Evolutionary conservation across 2,888 invertebrate species (phyloP), one percentile per base, ranked within the genome.

Genomic region (Dynastes tityus): DNA sequence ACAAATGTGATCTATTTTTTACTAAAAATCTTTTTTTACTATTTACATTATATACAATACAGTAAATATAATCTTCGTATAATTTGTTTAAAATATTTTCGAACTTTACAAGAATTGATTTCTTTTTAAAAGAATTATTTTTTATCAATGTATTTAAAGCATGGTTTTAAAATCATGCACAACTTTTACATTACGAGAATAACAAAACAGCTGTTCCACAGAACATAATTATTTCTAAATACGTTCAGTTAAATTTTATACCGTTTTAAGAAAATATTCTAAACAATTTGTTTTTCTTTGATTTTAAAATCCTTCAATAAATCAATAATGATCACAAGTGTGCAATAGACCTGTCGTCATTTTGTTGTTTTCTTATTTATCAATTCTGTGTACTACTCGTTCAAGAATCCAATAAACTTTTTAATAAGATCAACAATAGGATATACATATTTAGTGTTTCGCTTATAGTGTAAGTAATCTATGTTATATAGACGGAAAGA

Each of bases 371-470:
- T 32, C 9, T n/a, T 49, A 51, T 79, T 74, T 16, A 61, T 67
- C 45, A 27, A 45, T 68, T 13, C 61, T 68, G 32, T 64, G 45
- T 75, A 49, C 64, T 70, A 81, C 76, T 78, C 78, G 37, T 64
- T 80, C 78, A 76, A 53, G 85, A 85, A 86, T 86, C 84, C 85
- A 85, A 87, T 88, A 88, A 88, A 88, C 87, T 88, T 87, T 73
- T 74, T 78, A 88, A 86, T 87, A 88, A 86, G 87, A 86, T 88
- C 88, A 88, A 88, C 88, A 88, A 85, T 86, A 87, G 86, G 86
- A 87, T 88, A 88, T 37, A 37, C 32, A 37, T 86, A 87, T 85
- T 45, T 84, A 83, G 81, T 82, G 9, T 51, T 40, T 77, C 68
- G 58, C 29, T 13, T 68, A 77, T 77, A 61, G 55, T 68, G 67